Base-by-base conservation (phyloP, 2,113 vertebrate species). In the Hucho hucho region DNA sequence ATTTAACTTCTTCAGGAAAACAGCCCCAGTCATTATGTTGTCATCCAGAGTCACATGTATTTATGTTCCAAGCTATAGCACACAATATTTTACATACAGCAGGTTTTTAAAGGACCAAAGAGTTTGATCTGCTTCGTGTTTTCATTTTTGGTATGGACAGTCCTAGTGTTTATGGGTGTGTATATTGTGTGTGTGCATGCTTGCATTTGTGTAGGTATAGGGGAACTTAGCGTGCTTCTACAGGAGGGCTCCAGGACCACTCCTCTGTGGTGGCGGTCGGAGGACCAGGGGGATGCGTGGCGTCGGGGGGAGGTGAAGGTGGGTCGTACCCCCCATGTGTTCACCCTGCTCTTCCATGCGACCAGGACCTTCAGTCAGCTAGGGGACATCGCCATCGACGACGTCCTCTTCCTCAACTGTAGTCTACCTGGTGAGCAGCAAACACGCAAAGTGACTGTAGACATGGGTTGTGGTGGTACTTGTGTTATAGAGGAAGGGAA, bases 331-430 rank as follows among this genome's bases (percentile, higher is more conserved):
- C 86, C 88, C 26, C 84, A 79, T 26, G 76, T 89, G 65, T 94
- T 94, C 70, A 72, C 25, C 37, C 32, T 94, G 70, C 68, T 89
- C 53, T 93, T 93, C 69, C 82, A 93, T 79, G 90, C 90, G 46
- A 86, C 86, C 74, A 85, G 87, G 67, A 77, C 75, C 59, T 92
- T 91, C 13, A 81, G 72, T 49, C 49, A 72, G 4, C 84, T 81
- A 0, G 91, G 91, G 63, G 88, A 92, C 70, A 75, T 93, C 0
- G 84, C 89, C 43, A 79, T 94, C 22, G 93, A 94, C 70, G 91
- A 93, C 82, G 76, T 94, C 4, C 5, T 65, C 73, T 90, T 93
- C 76, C 74, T 81, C 28, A 89, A 86, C 87, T 93, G 93, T 80
- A 74, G 76, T 43, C 77, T 93, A 20, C 84, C 90, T 76, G 92